Base-by-base conservation (phyloP, 2,113 vertebrate species). In the Melanostigma gelatinosum region DNA sequence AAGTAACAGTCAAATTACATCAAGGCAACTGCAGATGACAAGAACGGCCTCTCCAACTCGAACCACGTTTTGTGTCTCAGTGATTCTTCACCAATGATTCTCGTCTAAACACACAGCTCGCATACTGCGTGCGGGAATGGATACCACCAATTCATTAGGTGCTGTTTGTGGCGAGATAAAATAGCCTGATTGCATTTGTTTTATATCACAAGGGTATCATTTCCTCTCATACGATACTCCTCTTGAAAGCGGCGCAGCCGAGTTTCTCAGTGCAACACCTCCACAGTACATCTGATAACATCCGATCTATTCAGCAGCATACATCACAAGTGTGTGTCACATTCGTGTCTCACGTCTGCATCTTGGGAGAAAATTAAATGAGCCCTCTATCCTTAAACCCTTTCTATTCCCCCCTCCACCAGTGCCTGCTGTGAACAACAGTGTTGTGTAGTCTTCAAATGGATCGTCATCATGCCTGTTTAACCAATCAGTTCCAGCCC, bases 401-500 rank as follows among this genome's bases (percentile, higher is more conserved):
- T 64, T 79, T 80, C 42, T 62, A 75, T 40, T 65, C 48, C 24
- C 63, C 27, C 16, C 22, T 60, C 64, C 27, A 42, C 69, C 57
- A 61, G 29, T 24, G 34, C 48, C 27, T 9, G 24, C 62, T 36
- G 42, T 75, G 22, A 72, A 76, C 79, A 83, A 68, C 79, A 55
- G 55, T n/a, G 76, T 72, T 87, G 75, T 66, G 52, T 46, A 82
- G 77, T 76, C 75, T 32, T 79, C 79, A 66, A 67, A 90, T 86
- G 75, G 83, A 75, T 60, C 83, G 88, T 91, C 82, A 87, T 84
- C 74, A 50, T 48, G 77, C 87, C 88, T 85, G 64, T 87, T 93
- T 88, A 88, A 91, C 86, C 85, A 93, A 84, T 93, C 88, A 77
- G 77, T 93, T 90, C 79, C 75, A 83, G 64, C 6, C 52, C 24